phyloP scores from a whole-genome alignment of 2,113 vertebrate species.

The Sisor rabdophorus region DNA sequence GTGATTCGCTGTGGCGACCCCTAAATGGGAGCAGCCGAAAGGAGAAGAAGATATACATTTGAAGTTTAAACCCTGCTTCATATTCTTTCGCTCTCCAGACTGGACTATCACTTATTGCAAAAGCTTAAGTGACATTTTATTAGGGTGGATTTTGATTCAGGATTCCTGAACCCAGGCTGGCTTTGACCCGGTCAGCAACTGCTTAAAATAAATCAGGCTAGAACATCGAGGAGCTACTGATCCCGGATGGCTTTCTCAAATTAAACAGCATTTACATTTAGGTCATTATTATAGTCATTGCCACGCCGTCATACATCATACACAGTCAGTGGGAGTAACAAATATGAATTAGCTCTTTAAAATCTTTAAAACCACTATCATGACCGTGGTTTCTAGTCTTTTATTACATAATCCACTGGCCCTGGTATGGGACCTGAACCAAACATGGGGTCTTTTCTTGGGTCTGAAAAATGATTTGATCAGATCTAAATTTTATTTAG shows the following conservation, averaged over 20 bases:
- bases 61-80: background rate
- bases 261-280: conserved; percentile 2
- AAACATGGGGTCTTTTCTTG: background rate
- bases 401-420: background rate
- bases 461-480: background rate
- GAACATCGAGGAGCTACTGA: conserved; percentile 27
- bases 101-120: conserved; percentile 66
- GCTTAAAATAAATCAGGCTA: conserved; percentile 42
- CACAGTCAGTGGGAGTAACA: background rate
- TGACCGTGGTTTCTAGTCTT: background rate
- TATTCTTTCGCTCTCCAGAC: conserved; percentile 54
- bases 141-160: conserved; percentile 66
- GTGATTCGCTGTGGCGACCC: too few species aligned
- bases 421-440: background rate
- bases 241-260: conserved; percentile 10
- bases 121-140: conserved; percentile 73
- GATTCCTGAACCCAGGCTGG: conserved; percentile 62
- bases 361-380: background rate
- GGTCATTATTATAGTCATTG: background rate
- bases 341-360: background rate
- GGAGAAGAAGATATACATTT: too few species aligned
- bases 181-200: conserved; percentile 49
- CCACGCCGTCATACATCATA: too few species aligned
- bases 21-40: too few species aligned
- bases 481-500: too few species aligned